A percentile compares a stretch with the other conserved stretches of the same genome.
phyloP scores from a whole-genome alignment of 2,113 vertebrate species.

The Parus major region DNA sequence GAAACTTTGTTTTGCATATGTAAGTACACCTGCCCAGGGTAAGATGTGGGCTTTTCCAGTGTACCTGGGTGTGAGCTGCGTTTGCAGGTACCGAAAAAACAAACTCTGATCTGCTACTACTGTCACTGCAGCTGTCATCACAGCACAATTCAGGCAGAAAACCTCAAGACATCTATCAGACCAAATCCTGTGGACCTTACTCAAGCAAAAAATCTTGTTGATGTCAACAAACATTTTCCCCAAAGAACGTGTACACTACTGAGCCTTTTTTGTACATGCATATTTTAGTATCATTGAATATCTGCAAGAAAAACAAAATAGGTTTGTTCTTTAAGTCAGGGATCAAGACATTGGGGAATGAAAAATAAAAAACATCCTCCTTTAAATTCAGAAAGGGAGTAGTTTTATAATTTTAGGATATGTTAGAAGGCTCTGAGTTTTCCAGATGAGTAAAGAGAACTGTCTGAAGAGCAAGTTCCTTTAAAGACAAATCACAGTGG shows the following conservation, averaged over 20 bases:
- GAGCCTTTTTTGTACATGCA: neutral
- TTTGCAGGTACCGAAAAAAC: neutral
- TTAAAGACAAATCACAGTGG: neutral
- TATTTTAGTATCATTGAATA: neutral
- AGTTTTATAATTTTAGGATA: neutral
- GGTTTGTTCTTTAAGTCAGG: neutral
- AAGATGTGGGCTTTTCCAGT: neutral
- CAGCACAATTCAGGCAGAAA: constrained; percentile 31
- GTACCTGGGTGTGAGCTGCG: neutral
- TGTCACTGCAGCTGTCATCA: constrained; percentile 23
- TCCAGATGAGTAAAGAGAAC: neutral
- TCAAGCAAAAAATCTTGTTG: constrained; percentile 44
- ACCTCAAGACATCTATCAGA: constrained; percentile 43
- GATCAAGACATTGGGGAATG: neutral
- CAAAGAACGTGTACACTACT: neutral
- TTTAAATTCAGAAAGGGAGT: neutral
- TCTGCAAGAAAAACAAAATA: neutral
- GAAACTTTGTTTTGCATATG: constrained; percentile 14
- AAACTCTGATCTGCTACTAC: neutral
- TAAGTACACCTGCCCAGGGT: neutral
- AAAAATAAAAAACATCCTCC: neutral
- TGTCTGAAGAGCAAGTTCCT: neutral
- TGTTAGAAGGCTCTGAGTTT: neutral
- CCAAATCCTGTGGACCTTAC: constrained; percentile 29
- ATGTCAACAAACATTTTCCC: constrained; percentile 51